A percentile compares a stretch with the other conserved stretches of the same genome.
phyloP scores from a whole-genome alignment of 2,888 invertebrate species.

The Thymelicus lineola region DNA sequence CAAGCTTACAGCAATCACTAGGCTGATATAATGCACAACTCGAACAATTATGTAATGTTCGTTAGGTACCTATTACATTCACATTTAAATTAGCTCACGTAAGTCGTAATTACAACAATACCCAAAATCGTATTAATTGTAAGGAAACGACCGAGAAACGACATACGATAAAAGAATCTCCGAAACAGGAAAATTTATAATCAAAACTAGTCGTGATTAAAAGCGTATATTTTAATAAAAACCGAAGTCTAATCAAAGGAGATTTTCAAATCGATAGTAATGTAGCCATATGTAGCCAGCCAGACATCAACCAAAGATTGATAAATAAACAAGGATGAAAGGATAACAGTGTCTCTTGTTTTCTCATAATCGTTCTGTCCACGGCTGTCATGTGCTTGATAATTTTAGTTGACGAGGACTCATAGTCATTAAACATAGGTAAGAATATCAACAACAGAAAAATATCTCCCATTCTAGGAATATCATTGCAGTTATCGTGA shows the following conservation, averaged over 20 bases:
- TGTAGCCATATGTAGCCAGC: background rate
- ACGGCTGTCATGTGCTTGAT: background rate
- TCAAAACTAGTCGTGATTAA: conserved; percentile 16
- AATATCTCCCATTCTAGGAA: no score
- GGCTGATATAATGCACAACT: conserved; percentile 22
- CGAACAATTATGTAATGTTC: conserved; percentile 26
- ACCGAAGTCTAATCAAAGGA: conserved; percentile 3
- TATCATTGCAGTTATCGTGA: conserved; percentile 1
- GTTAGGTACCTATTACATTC: background rate
- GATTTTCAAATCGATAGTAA: conserved; percentile 17
- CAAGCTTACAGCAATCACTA: conserved; percentile 36
- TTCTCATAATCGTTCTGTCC: background rate
- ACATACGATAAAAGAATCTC: background rate
- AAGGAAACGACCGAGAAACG: background rate
- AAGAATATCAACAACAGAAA: no score
- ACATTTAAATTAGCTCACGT: background rate
- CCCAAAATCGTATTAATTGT: no score
- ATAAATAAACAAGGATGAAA: conserved; percentile 11
- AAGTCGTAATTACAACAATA: no score
- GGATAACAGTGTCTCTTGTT: background rate
- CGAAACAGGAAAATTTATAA: conserved; percentile 16
- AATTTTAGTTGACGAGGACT: no score
- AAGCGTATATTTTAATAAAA: conserved; percentile 13
- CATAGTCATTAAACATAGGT: no score
- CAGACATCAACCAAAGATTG: conserved; percentile 3